Percentiles rank a stretch among this genome's conserved stretches.
phyloP scores from a whole-genome alignment of 2,113 vertebrate genomes.

The Epinephelus moara region DNA sequence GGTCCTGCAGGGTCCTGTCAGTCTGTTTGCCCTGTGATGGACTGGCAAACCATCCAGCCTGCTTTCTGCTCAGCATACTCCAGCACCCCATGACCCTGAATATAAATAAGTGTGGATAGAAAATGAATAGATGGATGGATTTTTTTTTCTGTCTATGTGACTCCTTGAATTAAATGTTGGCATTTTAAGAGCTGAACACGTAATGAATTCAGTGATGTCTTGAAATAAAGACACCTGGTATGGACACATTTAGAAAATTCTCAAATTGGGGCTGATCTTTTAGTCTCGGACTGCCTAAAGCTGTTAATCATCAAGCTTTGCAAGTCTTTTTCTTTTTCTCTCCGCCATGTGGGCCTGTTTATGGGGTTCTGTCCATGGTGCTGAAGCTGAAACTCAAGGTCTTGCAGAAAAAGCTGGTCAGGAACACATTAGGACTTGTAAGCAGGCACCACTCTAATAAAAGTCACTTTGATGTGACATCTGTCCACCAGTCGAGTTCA shows the following conservation, averaged over 20 bases:
- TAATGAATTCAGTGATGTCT: background rate
- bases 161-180: constrained; percentile 18
- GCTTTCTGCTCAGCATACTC: constrained; percentile 51
- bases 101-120: constrained; percentile 45
- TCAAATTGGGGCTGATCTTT: background rate
- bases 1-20: constrained; percentile 69
- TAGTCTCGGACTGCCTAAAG: background rate
- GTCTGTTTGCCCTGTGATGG: constrained; percentile 42
- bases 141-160: constrained; percentile 14
- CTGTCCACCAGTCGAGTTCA: constrained; percentile 27
- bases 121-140: constrained; percentile 33
- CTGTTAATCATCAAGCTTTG: background rate
- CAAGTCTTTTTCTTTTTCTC: background rate
- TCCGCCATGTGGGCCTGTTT: background rate
- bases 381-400: constrained; percentile 57
- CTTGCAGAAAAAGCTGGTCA: constrained; percentile 13
- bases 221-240: background rate
- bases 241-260: background rate
- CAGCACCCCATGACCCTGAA: constrained; percentile 62
- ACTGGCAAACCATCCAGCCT: constrained; percentile 51
- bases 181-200: background rate
- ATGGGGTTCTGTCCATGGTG: constrained; percentile 73
- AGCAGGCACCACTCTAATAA: constrained; percentile 26
- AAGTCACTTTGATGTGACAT: constrained; percentile 48
- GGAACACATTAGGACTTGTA: constrained; percentile 19